Conservation (phyloP, 2,113 vertebrate species). For the Amia ocellicauda region DNA sequence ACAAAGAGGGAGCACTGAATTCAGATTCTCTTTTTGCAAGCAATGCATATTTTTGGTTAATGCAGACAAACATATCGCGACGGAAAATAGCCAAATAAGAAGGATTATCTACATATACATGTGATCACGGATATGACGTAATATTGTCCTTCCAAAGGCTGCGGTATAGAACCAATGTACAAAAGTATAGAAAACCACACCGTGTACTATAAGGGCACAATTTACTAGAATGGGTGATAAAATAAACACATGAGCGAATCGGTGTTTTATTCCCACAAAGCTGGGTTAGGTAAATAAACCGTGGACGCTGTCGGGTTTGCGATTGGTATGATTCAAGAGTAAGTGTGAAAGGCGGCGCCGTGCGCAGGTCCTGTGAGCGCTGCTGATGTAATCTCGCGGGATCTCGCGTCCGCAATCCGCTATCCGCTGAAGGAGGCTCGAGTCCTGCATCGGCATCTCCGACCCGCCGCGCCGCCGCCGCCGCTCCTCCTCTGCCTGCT, state of each 20-base stretch:
- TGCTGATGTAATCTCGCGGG: conserved; percentile 21
- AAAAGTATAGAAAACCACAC: too few relatives aligned
- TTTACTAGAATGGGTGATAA: conserved; percentile 15
- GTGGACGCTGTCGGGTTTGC: neutral
- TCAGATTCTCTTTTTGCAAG: too few relatives aligned
- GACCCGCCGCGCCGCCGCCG: neutral
- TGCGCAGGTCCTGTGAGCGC: neutral
- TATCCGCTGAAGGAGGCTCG: conserved; percentile 49
- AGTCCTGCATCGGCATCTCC: conserved; percentile 52
- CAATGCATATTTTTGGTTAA: too few relatives aligned
- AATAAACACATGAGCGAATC: neutral
- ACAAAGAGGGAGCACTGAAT: too few relatives aligned
- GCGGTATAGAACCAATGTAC: too few relatives aligned
- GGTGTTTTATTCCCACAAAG: neutral
- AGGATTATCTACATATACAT: too few relatives aligned
- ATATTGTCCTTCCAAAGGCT: too few relatives aligned
- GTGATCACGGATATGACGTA: too few relatives aligned
- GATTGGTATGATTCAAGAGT: too few relatives aligned
- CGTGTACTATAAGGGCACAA: conserved; percentile 50
- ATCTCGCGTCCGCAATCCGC: conserved; percentile 36
- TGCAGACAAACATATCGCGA: too few relatives aligned
- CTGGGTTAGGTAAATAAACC: neutral
- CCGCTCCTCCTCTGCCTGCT: conserved; percentile 39
- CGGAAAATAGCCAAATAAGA: too few relatives aligned
- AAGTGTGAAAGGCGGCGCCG: neutral